Conservation (phyloP, 2,888 invertebrate species). For the Sisyra nigra region DNA sequence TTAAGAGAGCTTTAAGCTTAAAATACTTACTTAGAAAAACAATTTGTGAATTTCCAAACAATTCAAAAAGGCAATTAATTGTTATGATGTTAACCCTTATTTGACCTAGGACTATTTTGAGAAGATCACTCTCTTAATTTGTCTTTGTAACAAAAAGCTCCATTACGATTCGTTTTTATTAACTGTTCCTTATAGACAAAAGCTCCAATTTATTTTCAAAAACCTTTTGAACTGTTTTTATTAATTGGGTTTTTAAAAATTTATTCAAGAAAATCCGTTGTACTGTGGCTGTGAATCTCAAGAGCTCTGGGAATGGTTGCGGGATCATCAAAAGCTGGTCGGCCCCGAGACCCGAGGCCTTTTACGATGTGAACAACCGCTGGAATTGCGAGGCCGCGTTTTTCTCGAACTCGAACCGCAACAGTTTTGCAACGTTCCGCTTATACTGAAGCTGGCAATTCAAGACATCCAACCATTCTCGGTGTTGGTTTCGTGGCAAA, state of each 20-base stretch:
- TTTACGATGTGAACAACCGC: conserved; percentile 63
- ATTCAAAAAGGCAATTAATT: too few species aligned
- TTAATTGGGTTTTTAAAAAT: too few species aligned
- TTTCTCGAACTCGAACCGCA: conserved; percentile 67
- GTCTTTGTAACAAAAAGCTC: too few species aligned
- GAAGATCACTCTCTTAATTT: too few species aligned
- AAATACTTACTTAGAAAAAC: too few species aligned
- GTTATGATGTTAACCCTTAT: too few species aligned
- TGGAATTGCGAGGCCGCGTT: conserved; percentile 54
- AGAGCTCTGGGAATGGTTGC: conserved; percentile 84
- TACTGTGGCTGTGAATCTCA: conserved; percentile 81
- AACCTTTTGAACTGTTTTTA: not conserved
- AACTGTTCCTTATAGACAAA: not conserved
- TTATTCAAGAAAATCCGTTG: conserved; percentile 71
- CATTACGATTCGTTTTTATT: too few species aligned
- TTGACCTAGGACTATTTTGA: too few species aligned
- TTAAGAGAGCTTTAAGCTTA: too few species aligned
- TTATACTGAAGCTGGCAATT: conserved; percentile 69
- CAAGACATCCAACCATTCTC: conserved; percentile 80
- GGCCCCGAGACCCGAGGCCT: conserved; percentile 41
- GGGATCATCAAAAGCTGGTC: conserved; percentile 68
- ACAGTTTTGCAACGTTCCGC: conserved; percentile 70
- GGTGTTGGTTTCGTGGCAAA: conserved; percentile 78
- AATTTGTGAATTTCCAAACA: too few species aligned
- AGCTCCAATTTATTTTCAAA: not conserved